Percentiles rank a stretch among this genome's conserved stretches.
phyloP scores from a whole-genome alignment of 2,797 vertebrate genomes.

The Orientallactaga sibirica region DNA sequence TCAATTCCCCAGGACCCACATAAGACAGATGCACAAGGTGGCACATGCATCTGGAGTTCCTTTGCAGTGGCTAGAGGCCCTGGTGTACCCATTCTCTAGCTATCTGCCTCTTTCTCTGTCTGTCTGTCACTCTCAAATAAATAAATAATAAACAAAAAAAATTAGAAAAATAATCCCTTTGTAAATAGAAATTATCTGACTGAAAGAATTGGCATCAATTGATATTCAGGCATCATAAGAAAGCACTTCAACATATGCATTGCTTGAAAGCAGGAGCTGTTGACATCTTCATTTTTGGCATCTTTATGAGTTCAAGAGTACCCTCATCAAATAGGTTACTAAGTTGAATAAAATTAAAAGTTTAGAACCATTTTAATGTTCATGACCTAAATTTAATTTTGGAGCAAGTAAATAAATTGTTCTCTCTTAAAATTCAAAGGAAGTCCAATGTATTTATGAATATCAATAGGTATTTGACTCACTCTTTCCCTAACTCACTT shows the following conservation, averaged over 20 bases:
- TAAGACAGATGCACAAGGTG: too few species aligned
- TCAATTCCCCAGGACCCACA: too few species aligned
- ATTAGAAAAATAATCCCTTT: neutral
- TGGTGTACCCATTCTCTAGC: too few species aligned
- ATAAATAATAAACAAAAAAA: too few species aligned
- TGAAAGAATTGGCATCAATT: slow-evolving; percentile 29
- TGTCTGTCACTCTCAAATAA: too few species aligned
- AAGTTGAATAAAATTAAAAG: slow-evolving; percentile 33
- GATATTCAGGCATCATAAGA: slow-evolving; percentile 47
- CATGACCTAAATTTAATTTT: slow-evolving; percentile 44
- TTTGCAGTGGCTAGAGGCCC: too few species aligned
- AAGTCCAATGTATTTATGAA: slow-evolving; percentile 16
- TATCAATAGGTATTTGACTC: neutral
- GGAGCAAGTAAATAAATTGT: slow-evolving; percentile 48
- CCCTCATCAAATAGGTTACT: neutral
- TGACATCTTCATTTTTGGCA: slow-evolving; percentile 4
- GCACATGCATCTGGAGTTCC: too few species aligned
- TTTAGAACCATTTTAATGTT: slow-evolving; percentile 52
- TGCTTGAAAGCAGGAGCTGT: neutral
- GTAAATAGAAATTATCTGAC: slow-evolving; percentile 56
- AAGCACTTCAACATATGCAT: neutral
- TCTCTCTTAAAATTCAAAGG: slow-evolving; percentile 25
- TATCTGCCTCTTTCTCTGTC: too few species aligned
- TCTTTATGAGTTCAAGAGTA: slow-evolving; percentile 45
- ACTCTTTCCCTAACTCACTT: slow-evolving; percentile 19